Evolutionary conservation across 2,888 invertebrate genomes (phyloP), one percentile per base, ranked within the genome.

Genomic region (Gastrophysa polygoni): DNA sequence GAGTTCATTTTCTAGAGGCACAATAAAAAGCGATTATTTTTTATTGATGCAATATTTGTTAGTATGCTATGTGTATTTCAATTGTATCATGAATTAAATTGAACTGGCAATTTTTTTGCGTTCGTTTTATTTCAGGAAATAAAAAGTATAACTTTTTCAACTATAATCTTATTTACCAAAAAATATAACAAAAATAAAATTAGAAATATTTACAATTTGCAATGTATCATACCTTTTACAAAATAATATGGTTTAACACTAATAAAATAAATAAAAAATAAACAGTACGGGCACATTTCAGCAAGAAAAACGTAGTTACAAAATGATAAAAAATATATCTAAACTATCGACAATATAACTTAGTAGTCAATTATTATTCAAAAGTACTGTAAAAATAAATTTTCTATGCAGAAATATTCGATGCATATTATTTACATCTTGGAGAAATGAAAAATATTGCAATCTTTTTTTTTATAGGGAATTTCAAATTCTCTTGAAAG

Each of bases 61-160:
- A 78, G 77, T 77, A 78, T 71, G 78, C 79, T 80, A 77, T 74
- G 76, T 80, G 80, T 80, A 80, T 78, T 79, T 78, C 77, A 74
- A 79, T 77, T 79, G 79, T 79, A 79, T 76, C 73, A 78, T 77
- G 75, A 77, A 75, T 71, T 69, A 68, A 73, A 73, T 68, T 70
- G 71, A 57, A 64, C 38, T 29, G 56, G 7, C 24, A 24, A 24
- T 5, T 24, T 7, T 5, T 24, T 24, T 5, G 24, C 7, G 24
- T 24, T 32, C 1, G 43, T 0, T 43, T 34, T 59, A 43, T 8
- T 38, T 18, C 14, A 8, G n/a, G n/a, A 11, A 29, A 57, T 46
- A 20, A 46, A 11, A 18, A 8, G 6, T 11, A 21, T 7, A 11
- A n/a, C 1, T 43, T 43, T 54, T 28, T 32, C 14, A 43, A 54